Conservation (phyloP, 2,888 invertebrate genomes). For the Hirtodrosophila cameraria region DNA sequence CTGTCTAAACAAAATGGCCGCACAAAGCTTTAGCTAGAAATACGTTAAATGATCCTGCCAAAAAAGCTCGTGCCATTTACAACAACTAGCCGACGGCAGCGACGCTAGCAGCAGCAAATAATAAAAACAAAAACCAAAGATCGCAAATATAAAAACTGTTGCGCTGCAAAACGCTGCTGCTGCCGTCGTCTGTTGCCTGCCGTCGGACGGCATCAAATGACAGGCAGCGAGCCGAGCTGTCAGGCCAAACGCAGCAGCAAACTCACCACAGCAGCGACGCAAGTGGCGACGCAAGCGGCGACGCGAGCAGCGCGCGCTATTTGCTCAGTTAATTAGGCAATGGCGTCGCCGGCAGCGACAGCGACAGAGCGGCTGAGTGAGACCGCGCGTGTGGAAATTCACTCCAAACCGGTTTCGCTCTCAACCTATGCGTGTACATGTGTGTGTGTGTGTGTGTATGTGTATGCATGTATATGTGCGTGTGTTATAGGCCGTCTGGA, state of each 20-base stretch:
- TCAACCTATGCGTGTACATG: not conserved
- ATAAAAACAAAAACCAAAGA: not conserved
- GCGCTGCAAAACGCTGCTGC: constrained; percentile 22
- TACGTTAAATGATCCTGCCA: constrained; percentile 32
- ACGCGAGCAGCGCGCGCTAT: constrained; percentile 46
- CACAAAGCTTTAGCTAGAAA: not conserved
- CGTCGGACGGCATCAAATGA: constrained; percentile 53
- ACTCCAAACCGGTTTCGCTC: constrained; percentile 61
- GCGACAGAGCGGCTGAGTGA: constrained; percentile 26
- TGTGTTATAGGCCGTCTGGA: constrained; percentile 47
- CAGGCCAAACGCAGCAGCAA: constrained; percentile 26
- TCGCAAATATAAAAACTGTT: constrained; percentile 36
- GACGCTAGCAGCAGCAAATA: not conserved
- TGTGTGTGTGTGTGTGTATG: not conserved
- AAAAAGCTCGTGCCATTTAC: constrained; percentile 5
- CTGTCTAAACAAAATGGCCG: constrained; percentile 43
- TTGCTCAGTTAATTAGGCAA: constrained; percentile 70
- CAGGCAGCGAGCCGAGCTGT: constrained; percentile 6
- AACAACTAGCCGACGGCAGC: constrained; percentile 36
- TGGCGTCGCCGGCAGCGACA: constrained; percentile 38
- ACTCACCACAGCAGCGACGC: constrained; percentile 66
- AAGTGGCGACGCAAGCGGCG: constrained; percentile 45
- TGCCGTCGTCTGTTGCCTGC: constrained; percentile 45
- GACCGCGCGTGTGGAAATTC: constrained; percentile 37
- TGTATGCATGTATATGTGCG: constrained; percentile 8